These are phyloP conservation scores for Hyperoplus lanceolatus DNA, from an alignment of 2,797 vertebrate genomes.

Conservation along the genomic window DNA sequence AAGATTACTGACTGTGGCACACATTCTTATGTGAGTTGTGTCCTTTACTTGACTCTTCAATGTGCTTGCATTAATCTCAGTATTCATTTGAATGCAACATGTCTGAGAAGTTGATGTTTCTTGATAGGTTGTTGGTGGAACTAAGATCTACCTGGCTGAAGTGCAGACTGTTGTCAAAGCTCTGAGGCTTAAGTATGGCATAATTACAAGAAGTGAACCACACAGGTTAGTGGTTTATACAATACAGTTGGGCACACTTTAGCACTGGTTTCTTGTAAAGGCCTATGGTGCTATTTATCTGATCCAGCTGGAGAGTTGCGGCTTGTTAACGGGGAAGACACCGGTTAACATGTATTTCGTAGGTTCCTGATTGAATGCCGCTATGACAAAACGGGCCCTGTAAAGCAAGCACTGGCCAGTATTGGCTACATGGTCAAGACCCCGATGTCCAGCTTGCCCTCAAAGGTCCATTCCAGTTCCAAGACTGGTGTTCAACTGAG, in stretches of 20 bases:
- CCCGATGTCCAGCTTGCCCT: constrained; percentile 47
- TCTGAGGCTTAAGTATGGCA: constrained; percentile 78
- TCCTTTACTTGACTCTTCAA: no score
- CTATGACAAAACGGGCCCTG: constrained; percentile 49
- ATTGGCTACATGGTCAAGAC: constrained; percentile 79
- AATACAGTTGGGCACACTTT: no score
- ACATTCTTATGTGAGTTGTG: constrained; percentile 75
- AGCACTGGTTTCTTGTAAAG: neutral
- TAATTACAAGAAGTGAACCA: constrained; percentile 75
- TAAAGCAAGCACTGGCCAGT: constrained; percentile 45
- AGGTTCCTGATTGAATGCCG: constrained; percentile 85
- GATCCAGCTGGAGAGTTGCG: neutral
- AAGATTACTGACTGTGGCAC: constrained; percentile 77
- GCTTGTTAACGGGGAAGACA: neutral
- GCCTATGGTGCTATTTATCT: neutral
- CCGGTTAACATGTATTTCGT: neutral
- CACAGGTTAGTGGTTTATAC: constrained; percentile 64
- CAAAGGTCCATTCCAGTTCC: constrained; percentile 42
- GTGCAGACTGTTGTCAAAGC: constrained; percentile 62
- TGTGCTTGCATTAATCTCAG: no score
- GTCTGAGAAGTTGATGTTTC: neutral
- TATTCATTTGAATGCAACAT: neutral
- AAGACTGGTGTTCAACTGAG: constrained; percentile 73
- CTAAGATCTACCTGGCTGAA: constrained; percentile 76
- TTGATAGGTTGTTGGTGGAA: constrained; percentile 70